These are phyloP conservation scores for Diachrysia chrysitis DNA, from an alignment of 2,888 invertebrate species.

Conservation along the genomic window DNA sequence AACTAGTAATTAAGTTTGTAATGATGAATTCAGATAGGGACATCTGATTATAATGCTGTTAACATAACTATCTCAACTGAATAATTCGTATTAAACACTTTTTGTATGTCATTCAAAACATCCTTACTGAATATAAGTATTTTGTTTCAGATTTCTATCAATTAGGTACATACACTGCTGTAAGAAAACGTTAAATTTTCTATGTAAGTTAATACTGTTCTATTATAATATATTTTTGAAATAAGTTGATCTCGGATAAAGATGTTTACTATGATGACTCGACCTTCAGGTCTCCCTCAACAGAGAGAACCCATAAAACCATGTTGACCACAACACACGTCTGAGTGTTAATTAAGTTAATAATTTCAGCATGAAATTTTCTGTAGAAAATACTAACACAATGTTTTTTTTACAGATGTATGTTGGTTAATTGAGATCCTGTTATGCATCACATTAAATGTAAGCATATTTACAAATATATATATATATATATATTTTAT, in stretches of 20 bases:
- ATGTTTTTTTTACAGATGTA: neutral
- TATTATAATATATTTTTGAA: too few relatives aligned
- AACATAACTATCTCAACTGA: slow-evolving; percentile 74
- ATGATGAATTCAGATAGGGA: slow-evolving; percentile 84
- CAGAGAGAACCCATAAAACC: slow-evolving; percentile 84
- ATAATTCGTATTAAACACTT: neutral
- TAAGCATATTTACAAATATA: neutral
- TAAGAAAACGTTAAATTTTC: neutral
- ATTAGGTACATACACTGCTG: neutral
- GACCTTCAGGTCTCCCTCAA: slow-evolving; percentile 87
- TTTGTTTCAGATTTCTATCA: neutral
- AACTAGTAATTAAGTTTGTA: slow-evolving; percentile 12
- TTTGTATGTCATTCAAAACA: neutral
- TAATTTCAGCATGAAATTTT: too few relatives aligned
- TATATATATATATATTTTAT: too few relatives aligned
- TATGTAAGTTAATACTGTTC: neutral
- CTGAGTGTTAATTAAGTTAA: slow-evolving; percentile 61
- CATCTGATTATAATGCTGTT: slow-evolving; percentile 83
- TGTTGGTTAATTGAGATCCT: neutral
- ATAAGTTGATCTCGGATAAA: too few relatives aligned
- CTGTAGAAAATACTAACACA: neutral
- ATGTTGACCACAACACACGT: slow-evolving; percentile 76
- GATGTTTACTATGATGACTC: slow-evolving; percentile 72
- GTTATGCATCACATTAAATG: neutral
- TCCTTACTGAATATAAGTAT: neutral